Percentiles rank a stretch among this genome's conserved stretches.
Conservation (phyloP, 2,888 invertebrate genomes). For the Synergus umbraculus region DNA sequence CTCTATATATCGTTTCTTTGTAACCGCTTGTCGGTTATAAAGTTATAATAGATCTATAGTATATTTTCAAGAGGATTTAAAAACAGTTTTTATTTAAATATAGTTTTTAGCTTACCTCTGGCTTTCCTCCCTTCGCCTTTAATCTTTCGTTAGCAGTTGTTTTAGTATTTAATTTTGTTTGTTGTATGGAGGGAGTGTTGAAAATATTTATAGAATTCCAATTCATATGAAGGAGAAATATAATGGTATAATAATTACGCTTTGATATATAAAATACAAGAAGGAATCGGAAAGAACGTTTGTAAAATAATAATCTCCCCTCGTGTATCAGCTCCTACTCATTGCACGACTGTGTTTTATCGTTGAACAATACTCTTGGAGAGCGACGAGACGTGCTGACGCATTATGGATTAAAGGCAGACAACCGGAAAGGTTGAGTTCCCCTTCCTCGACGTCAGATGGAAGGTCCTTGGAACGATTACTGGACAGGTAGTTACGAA, state of each 20-base stretch:
- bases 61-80: too few relatives aligned
- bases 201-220: too few relatives aligned
- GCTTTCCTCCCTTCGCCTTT: too few relatives aligned
- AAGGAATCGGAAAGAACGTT: slow-evolving; percentile 7
- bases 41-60: too few relatives aligned
- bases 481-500: slow-evolving; percentile 23
- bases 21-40: too few relatives aligned
- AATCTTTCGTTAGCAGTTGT: too few relatives aligned
- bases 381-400: slow-evolving; percentile 35
- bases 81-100: too few relatives aligned
- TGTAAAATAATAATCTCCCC: slow-evolving; percentile 16
- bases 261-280: neutral
- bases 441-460: slow-evolving; percentile 4
- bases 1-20: neutral
- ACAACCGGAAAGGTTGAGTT: slow-evolving; percentile 40
- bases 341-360: slow-evolving; percentile 25
- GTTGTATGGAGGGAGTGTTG: too few relatives aligned
- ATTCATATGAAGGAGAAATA: neutral
- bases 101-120: too few relatives aligned
- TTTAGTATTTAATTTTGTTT: too few relatives aligned
- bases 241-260: neutral
- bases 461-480: slow-evolving; percentile 41
- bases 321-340: slow-evolving; percentile 1
- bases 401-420: slow-evolving; percentile 44
- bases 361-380: slow-evolving; percentile 9